These are phyloP conservation scores for Bolinopsis microptera DNA, from an alignment of 37 sponge, comb jelly and placozoan genomes.

Conservation along the genomic window DNA sequence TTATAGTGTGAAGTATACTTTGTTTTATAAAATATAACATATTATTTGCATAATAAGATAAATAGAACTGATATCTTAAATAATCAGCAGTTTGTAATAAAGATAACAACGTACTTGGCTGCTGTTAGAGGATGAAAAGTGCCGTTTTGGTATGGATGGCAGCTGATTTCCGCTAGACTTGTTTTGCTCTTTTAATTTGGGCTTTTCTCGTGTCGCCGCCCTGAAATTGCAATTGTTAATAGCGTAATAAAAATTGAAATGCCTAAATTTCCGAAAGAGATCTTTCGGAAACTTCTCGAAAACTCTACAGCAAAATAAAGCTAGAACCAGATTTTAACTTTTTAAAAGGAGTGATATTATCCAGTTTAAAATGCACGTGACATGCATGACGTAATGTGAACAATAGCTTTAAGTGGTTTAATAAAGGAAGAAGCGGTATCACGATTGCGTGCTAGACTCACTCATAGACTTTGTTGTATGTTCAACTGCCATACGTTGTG, in stretches of 20 bases:
- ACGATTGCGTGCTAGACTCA: neutral
- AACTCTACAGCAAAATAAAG: no score
- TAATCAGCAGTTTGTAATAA: no score
- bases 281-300: no score
- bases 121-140: slow-evolving; percentile 35
- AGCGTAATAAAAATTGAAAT: no score
- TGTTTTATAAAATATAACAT: no score
- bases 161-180: neutral
- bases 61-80: no score
- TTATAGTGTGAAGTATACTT: no score
- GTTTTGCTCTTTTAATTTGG: neutral
- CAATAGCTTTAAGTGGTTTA: no score
- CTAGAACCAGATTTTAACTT: no score
- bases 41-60: no score
- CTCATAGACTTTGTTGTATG: neutral
- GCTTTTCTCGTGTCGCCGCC: neutral
- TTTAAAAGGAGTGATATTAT: neutral
- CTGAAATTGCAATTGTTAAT: neutral
- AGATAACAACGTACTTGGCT: slow-evolving; percentile 37
- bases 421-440: neutral
- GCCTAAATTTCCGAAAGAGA: no score
- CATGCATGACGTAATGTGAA: neutral
- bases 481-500: no score
- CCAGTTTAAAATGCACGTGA: neutral
- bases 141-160: slow-evolving; percentile 2